Conservation (phyloP, 2,888 invertebrate species). For the Shargacucullia verbasci region DNA sequence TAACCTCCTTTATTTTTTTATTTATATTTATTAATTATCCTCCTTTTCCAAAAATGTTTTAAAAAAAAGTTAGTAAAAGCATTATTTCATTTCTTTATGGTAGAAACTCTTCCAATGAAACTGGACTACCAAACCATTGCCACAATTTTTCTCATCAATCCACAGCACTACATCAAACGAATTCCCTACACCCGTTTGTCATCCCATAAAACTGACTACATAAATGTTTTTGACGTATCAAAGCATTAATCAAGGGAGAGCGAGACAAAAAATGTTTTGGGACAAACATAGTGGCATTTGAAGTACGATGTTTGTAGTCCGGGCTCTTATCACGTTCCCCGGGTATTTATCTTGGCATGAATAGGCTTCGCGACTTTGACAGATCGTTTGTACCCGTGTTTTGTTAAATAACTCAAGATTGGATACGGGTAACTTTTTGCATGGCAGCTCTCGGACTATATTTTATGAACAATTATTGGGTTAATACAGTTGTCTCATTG, state of each 20-base stretch:
- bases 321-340: conserved; percentile 69
- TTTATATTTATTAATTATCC: no score
- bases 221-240: conserved; percentile 62
- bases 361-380: conserved; percentile 76
- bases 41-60: no score
- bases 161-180: conserved; percentile 49
- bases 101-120: conserved; percentile 47
- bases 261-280: conserved; percentile 55
- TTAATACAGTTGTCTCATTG: no score
- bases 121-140: conserved; percentile 33
- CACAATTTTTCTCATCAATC: conserved; percentile 51
- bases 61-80: neutral
- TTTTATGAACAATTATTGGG: conserved; percentile 23
- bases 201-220: conserved; percentile 61
- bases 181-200: conserved; percentile 55
- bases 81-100: conserved; percentile 9
- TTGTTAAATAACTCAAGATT: conserved; percentile 75
- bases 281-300: conserved; percentile 45
- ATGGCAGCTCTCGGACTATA: conserved; percentile 46
- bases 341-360: conserved; percentile 79
- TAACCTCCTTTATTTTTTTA: no score
- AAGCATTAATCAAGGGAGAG: conserved; percentile 63
- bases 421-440: conserved; percentile 61
- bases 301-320: conserved; percentile 62
- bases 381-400: conserved; percentile 74